A percentile compares a stretch with the other conserved stretches of the same genome.
Conservation (phyloP, 2,113 vertebrate species). For the Apeltes quadracus region DNA sequence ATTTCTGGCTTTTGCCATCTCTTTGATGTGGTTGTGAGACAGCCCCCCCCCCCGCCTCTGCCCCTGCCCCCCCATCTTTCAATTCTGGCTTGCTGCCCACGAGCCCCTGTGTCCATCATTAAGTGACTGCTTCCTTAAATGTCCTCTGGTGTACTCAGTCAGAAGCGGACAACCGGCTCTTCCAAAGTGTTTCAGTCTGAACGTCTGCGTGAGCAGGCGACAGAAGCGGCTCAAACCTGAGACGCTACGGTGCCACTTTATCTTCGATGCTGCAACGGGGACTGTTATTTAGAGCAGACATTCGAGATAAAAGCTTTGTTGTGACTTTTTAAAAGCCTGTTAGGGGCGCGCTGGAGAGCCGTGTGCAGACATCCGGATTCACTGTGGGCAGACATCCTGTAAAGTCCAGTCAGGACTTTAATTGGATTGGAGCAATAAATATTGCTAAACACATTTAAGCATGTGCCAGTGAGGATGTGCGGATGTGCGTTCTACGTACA, state of each 20-base stretch:
- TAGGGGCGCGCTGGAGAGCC: neutral
- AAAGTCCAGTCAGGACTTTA: slow-evolving; percentile 27
- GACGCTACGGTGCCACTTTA: neutral
- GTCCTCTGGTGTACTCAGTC: slow-evolving; percentile 20
- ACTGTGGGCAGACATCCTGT: neutral
- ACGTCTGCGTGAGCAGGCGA: neutral
- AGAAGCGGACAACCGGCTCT: neutral
- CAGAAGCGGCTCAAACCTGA: neutral
- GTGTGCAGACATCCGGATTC: neutral
- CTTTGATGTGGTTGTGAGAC: neutral
- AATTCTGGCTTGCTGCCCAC: slow-evolving; percentile 19
- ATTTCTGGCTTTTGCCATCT: neutral
- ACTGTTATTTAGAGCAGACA: neutral
- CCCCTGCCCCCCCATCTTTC: neutral
- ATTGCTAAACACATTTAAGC: slow-evolving; percentile 5
- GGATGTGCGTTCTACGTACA: slow-evolving; percentile 6
- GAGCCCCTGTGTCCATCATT: slow-evolving; percentile 26
- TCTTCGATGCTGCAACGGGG: neutral
- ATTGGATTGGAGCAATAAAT: slow-evolving; percentile 15
- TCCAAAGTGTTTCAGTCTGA: slow-evolving; percentile 4
- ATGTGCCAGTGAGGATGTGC: neutral
- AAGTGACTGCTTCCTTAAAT: slow-evolving; percentile 43
- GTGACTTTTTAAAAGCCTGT: neutral
- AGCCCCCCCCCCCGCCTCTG: too few relatives aligned
- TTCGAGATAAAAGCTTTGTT: neutral